Percentiles rank a stretch among this genome's conserved stretches.
Conservation (phyloP, 2,113 vertebrate species). For the Talpa occidentalis region DNA sequence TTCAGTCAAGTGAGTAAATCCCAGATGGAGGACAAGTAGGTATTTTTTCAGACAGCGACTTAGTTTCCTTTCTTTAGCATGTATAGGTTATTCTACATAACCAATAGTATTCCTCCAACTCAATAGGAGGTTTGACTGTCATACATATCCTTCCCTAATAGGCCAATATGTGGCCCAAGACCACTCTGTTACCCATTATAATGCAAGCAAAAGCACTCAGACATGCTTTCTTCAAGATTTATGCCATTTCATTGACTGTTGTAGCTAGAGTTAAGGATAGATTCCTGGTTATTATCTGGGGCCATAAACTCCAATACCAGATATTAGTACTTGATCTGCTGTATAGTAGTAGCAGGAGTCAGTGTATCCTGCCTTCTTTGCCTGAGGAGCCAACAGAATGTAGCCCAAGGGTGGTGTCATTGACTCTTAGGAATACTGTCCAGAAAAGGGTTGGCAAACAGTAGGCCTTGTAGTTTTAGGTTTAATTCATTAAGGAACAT, state of each 20-base stretch:
- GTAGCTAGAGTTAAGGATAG: background rate
- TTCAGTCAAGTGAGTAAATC: background rate
- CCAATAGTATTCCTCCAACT: background rate
- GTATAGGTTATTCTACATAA: background rate
- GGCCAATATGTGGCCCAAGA: background rate
- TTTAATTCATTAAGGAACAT: background rate
- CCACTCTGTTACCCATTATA: background rate
- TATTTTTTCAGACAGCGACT: background rate
- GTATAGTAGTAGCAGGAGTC: background rate
- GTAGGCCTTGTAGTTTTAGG: background rate
- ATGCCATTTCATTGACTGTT: background rate
- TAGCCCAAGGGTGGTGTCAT: background rate
- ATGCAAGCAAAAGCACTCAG: background rate
- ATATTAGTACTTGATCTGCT: background rate
- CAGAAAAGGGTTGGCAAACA: background rate
- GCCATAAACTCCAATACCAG: background rate
- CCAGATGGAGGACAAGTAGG: no score
- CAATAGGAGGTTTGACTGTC: background rate
- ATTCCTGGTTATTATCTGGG: background rate
- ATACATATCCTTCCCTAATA: background rate
- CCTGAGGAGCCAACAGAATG: background rate
- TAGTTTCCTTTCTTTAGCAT: background rate
- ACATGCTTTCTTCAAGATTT: background rate
- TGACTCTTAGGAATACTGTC: background rate
- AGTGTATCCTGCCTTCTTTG: background rate